Percentiles rank a stretch among this genome's conserved stretches.
phyloP scores from a whole-genome alignment of 2,888 invertebrate species.

The Ochropleura plecta region DNA sequence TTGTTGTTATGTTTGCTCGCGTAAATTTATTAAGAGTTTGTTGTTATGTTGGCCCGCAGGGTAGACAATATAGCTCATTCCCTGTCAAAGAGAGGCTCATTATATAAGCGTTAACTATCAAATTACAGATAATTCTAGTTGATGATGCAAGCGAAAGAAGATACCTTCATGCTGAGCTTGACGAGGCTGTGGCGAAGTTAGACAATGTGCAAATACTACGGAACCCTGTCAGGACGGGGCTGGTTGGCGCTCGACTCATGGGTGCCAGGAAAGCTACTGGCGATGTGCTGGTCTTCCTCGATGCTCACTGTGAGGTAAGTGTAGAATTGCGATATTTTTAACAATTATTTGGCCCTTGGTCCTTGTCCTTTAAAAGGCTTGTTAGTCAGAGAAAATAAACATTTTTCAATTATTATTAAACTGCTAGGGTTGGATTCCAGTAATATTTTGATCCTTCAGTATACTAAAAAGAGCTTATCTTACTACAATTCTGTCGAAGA shows the following conservation, averaged over 20 bases:
- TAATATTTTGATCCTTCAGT: background rate
- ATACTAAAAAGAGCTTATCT: background rate
- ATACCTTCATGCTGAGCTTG: slow-evolving; percentile 83
- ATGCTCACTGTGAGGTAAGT: slow-evolving; percentile 98
- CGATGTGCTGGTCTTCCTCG: slow-evolving; percentile 96
- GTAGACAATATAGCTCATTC: background rate
- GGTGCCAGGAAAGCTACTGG: slow-evolving; percentile 96
- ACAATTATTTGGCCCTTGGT: background rate
- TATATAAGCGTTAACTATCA: background rate
- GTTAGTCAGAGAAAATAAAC: too few relatives aligned
- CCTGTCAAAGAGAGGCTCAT: background rate
- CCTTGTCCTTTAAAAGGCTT: too few relatives aligned
- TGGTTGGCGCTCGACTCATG: slow-evolving; percentile 96
- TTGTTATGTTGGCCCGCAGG: background rate
- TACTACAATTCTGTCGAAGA: background rate
- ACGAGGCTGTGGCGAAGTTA: slow-evolving; percentile 79
- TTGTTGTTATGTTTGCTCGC: too few relatives aligned
- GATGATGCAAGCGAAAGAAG: slow-evolving; percentile 86
- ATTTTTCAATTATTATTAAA: background rate
- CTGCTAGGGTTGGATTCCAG: background rate
- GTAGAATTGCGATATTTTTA: background rate
- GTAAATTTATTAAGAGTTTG: background rate
- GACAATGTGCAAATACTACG: slow-evolving; percentile 92
- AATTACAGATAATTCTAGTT: slow-evolving; percentile 85
- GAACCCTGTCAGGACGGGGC: slow-evolving; percentile 95